Percentiles rank a stretch among this genome's conserved stretches.
phyloP scores from a whole-genome alignment of 2,113 vertebrate species.

The Cinclus cinclus region DNA sequence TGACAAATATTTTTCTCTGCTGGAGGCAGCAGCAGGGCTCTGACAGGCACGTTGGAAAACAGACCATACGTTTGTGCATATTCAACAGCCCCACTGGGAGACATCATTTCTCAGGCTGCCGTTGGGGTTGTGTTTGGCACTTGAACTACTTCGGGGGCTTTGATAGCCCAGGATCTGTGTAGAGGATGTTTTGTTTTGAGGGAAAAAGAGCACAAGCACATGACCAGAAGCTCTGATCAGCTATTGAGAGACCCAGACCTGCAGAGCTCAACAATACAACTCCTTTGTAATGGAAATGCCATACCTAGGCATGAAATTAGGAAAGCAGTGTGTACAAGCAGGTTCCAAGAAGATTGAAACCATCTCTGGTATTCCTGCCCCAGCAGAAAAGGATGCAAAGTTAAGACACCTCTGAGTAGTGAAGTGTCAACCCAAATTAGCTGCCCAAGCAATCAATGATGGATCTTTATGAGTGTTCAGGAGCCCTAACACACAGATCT shows the following conservation, averaged over 20 bases:
- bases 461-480: neutral
- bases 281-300: conserved; percentile 53
- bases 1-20: conserved; percentile 50
- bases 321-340: neutral
- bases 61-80: conserved; percentile 46
- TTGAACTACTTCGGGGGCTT: conserved; percentile 35
- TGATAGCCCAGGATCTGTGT: conserved; percentile 12
- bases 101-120: conserved; percentile 38
- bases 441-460: neutral
- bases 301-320: conserved; percentile 35
- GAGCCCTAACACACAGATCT: neutral
- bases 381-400: conserved; percentile 19
- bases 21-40: conserved; percentile 59
- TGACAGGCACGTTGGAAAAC: conserved; percentile 39
- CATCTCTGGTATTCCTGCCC: neutral
- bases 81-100: conserved; percentile 45
- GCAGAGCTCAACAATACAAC: neutral
- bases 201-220: conserved; percentile 14
- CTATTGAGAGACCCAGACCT: conserved; percentile 28
- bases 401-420: neutral
- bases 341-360: neutral
- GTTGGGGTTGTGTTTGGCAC: conserved; percentile 38
- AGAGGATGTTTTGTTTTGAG: conserved; percentile 36
- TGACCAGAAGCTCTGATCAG: conserved; percentile 30
- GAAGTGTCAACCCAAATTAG: neutral